Percentiles rank a stretch among this genome's conserved stretches.
These are phyloP conservation scores for Theonella swinhoei DNA, from an alignment of 37 sponge, comb jelly and placozoan species.

Conservation along the genomic window DNA sequence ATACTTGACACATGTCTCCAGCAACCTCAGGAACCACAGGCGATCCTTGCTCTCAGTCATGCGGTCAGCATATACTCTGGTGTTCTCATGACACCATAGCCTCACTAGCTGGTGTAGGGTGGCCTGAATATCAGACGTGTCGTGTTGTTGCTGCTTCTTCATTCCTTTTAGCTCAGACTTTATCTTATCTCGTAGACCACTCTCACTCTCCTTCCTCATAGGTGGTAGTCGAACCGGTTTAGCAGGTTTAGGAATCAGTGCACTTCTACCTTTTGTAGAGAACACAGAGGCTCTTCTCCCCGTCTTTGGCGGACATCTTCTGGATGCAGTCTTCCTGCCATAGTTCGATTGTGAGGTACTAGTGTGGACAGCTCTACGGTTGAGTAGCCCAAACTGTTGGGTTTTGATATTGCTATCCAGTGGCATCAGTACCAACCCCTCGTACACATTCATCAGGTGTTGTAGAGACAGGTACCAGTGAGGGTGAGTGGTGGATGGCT, in stretches of 20 bases:
- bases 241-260: background rate
- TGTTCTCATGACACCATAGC: slow-evolving; percentile 81
- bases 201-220: background rate
- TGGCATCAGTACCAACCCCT: slow-evolving; percentile 58
- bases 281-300: background rate
- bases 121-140: slow-evolving; percentile 2
- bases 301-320: slow-evolving; percentile 1
- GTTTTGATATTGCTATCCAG: slow-evolving; percentile 33
- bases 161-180: background rate
- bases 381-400: slow-evolving; percentile 29
- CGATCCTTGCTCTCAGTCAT: slow-evolving; percentile 39
- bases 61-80: slow-evolving; percentile 73
- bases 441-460: slow-evolving; percentile 38
- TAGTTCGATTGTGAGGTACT: background rate
- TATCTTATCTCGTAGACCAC: background rate
- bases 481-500: slow-evolving; percentile 39
- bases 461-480: slow-evolving; percentile 45
- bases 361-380: slow-evolving; percentile 24
- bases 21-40: slow-evolving; percentile 69
- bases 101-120: slow-evolving; percentile 51
- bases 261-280: background rate
- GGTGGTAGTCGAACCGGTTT: background rate
- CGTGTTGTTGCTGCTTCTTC: background rate
- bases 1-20: slow-evolving; percentile 59
- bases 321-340: background rate